Conservation (phyloP, 2,797 vertebrate genomes). For the Anas georgica region DNA sequence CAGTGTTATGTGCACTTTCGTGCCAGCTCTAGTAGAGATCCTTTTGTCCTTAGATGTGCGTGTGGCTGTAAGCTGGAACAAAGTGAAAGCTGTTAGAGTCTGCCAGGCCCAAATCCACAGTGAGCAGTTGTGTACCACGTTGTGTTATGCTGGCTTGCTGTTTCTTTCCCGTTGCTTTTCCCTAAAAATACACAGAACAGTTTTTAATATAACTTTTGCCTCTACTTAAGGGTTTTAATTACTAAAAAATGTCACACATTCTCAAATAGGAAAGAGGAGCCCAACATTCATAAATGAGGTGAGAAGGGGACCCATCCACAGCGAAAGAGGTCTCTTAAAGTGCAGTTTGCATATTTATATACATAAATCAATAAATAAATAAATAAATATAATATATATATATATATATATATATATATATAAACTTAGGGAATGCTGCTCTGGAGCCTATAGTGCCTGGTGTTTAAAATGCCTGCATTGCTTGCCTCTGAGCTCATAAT, state of each 20-base stretch:
- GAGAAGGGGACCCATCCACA: not conserved
- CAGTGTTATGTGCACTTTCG: not conserved
- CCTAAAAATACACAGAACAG: not conserved
- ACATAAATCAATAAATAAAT: no score
- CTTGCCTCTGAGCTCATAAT: slow-evolving; percentile 40
- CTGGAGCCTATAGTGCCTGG: not conserved
- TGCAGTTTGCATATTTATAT: not conserved
- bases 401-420: no score
- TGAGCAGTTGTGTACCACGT: not conserved
- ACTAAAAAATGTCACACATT: not conserved
- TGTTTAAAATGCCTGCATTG: slow-evolving; percentile 16
- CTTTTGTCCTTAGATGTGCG: not conserved
- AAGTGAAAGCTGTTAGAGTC: not conserved
- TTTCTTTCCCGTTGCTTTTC: not conserved
- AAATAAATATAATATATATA: no score
- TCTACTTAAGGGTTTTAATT: not conserved
- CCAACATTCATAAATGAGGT: not conserved
- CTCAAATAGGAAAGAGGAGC: not conserved
- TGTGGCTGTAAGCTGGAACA: not conserved
- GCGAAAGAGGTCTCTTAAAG: not conserved
- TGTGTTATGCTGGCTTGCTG: not conserved
- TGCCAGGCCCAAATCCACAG: not conserved
- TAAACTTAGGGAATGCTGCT: not conserved
- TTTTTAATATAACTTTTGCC: not conserved
- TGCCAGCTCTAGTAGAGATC: not conserved